These are phyloP conservation scores for Agrypnia vestita DNA, from an alignment of 1,140 invertebrate species.

Conservation along the genomic window DNA sequence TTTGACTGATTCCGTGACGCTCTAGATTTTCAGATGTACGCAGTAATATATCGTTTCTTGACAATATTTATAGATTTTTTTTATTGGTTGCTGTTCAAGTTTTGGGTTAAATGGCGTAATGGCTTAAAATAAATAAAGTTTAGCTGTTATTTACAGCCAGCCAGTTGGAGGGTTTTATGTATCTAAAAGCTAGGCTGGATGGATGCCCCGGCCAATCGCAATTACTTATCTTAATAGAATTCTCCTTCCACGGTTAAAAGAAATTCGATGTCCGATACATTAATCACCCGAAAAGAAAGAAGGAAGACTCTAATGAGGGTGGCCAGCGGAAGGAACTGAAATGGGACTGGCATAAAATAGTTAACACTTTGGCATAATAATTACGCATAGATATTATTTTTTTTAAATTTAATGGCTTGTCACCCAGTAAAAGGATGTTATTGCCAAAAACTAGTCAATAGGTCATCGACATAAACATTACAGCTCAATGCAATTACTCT, in stretches of 20 bases:
- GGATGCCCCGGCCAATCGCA: constrained; percentile 23
- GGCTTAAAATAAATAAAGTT: background rate
- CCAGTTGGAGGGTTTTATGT: background rate
- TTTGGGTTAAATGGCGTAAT: background rate
- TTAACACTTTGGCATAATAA: too few relatives aligned
- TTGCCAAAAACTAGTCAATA: too few relatives aligned
- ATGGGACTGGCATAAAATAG: background rate
- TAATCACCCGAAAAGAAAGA: constrained; percentile 3
- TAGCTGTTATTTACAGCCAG: background rate
- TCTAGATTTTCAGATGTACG: too few relatives aligned
- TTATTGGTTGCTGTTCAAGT: too few relatives aligned
- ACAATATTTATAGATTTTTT: too few relatives aligned
- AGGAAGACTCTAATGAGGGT: background rate
- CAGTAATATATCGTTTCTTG: too few relatives aligned
- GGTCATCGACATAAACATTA: too few relatives aligned
- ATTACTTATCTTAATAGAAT: constrained; percentile 38
- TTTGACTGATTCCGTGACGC: too few relatives aligned
- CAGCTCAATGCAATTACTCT: too few relatives aligned
- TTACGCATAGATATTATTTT: too few relatives aligned
- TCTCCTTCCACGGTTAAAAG: constrained; percentile 11
- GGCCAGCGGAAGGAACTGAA: background rate
- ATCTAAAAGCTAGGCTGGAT: background rate
- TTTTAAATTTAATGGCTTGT: too few relatives aligned
- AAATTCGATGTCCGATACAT: constrained; percentile 33
- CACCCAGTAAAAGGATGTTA: too few relatives aligned